Percentiles rank a stretch among this genome's conserved stretches.
Conservation (phyloP, 2,888 invertebrate genomes). For the Deladenus siricidicola region DNA sequence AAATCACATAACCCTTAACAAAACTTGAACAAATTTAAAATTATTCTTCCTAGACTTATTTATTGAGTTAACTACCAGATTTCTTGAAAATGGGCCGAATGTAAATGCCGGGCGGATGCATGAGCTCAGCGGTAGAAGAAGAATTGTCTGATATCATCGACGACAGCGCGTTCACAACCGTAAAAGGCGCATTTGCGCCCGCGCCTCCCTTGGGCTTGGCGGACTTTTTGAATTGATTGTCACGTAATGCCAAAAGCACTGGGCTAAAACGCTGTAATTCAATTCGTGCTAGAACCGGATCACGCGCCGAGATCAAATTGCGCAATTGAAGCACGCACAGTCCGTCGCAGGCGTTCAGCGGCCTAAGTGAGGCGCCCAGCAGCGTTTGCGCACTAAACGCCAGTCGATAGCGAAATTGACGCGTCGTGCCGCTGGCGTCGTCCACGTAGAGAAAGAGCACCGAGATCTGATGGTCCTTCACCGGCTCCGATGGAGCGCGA, state of each 20-base stretch:
- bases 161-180: neutral
- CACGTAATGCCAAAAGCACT: neutral
- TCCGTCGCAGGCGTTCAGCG: constrained; percentile 1
- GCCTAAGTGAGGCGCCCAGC: neutral
- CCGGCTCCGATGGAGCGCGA: constrained; percentile 9
- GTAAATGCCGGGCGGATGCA: neutral
- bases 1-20: no score
- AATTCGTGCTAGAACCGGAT: constrained; percentile 12
- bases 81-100: constrained; percentile 4
- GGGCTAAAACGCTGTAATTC: constrained; percentile 7
- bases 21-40: no score
- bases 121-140: no score
- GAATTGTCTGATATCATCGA: no score
- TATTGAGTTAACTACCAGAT: no score
- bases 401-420: constrained; percentile 3
- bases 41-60: no score
- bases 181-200: neutral
- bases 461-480: constrained; percentile 1
- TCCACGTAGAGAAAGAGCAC: constrained; percentile 12
- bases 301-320: constrained; percentile 9
- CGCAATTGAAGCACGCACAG: constrained; percentile 13
- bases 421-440: constrained; percentile 6
- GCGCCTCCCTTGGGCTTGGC: no score
- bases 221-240: no score
- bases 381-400: constrained; percentile 1